phyloP scores from a whole-genome alignment of 2,888 invertebrate genomes.

The Spicauda simplicius region DNA sequence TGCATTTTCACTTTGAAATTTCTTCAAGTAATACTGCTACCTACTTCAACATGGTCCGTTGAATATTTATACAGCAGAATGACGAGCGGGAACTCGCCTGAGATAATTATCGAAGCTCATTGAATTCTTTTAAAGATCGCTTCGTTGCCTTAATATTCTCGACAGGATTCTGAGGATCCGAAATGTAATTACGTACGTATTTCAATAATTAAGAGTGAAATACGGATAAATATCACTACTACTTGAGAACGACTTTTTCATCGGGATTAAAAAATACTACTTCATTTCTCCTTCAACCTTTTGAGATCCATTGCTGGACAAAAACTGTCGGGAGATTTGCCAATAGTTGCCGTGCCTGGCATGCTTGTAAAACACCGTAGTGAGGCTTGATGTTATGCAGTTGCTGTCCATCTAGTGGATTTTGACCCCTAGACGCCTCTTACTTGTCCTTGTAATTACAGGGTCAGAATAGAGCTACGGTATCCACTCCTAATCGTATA shows the following conservation, averaged over 20 bases:
- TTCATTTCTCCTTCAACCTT: no score
- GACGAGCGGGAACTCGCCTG: conserved; percentile 71
- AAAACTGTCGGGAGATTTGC: no score
- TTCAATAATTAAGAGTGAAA: background rate
- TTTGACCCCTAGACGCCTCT: no score
- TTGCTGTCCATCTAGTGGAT: no score
- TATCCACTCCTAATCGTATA: no score
- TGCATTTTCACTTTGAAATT: background rate
- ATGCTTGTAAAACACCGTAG: no score
- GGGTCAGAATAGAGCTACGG: no score
- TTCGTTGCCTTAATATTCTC: conserved; percentile 66
- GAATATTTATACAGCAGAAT: conserved; percentile 73
- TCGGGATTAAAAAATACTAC: background rate
- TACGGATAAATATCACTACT: background rate
- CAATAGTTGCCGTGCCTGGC: no score
- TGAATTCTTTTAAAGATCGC: conserved; percentile 66
- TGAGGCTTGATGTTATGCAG: no score
- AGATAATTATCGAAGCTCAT: conserved; percentile 73
- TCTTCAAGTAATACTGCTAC: background rate
- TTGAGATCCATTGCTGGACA: no score
- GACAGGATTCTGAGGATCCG: conserved; percentile 32
- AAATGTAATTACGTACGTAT: conserved; percentile 18
- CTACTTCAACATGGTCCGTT: conserved; percentile 49
- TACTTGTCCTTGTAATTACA: no score
- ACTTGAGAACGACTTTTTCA: background rate